These are phyloP conservation scores for Lepidonotus clava DNA, from an alignment of 2,888 invertebrate genomes.

Conservation along the genomic window DNA sequence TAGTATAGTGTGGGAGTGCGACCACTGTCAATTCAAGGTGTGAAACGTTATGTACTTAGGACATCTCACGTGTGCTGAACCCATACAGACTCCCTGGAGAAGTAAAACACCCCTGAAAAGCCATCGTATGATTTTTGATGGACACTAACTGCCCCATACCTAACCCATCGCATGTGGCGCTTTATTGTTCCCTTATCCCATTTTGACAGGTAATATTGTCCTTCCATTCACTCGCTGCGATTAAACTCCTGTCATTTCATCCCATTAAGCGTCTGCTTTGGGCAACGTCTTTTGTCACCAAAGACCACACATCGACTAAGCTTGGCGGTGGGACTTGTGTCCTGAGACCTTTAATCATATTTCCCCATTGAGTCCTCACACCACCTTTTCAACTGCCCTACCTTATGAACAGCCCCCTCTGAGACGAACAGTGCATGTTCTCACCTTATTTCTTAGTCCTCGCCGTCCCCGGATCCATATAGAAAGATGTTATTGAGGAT, in stretches of 20 bases:
- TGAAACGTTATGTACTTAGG: constrained; percentile 1
- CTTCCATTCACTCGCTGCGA: not conserved
- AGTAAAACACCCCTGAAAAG: not conserved
- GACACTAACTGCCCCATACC: not conserved
- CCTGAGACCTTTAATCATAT: no score
- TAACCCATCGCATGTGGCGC: not conserved
- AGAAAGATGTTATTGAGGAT: not conserved
- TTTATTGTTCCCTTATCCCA: not conserved
- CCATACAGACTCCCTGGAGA: not conserved
- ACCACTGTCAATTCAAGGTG: not conserved
- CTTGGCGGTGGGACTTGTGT: no score
- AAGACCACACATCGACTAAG: not conserved
- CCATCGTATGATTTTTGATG: not conserved
- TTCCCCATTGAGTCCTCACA: no score
- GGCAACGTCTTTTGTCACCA: not conserved
- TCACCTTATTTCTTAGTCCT: not conserved
- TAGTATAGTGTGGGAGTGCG: not conserved
- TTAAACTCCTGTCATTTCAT: not conserved
- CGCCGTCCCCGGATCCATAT: not conserved
- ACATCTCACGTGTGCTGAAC: not conserved
- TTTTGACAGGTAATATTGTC: constrained; percentile 3
- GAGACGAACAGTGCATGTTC: constrained; percentile 2
- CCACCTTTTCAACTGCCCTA: no score
- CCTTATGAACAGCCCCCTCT: no score
- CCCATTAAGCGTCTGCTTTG: constrained; percentile 4